Evolutionary conservation across 2,797 vertebrate species (phyloP).

Genomic region (Microctenopoma lineatum): DNA sequence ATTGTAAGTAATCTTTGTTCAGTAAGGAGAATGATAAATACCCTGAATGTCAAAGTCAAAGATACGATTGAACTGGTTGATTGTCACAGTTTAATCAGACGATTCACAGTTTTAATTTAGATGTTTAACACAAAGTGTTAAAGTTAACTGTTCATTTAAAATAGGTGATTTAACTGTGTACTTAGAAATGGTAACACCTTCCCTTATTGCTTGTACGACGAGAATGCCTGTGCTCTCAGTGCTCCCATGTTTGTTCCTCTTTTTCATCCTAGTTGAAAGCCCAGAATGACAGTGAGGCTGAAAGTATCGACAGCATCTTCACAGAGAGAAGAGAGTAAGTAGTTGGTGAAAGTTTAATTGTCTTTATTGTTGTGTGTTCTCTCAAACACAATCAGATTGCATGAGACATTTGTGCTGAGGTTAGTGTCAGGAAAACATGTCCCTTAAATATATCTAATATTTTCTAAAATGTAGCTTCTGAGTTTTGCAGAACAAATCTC

Average conservation of each 20-base stretch:
- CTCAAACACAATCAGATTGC: neutral
- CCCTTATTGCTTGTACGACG: neutral
- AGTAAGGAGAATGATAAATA: accelerated
- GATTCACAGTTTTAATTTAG: too few relatives aligned
- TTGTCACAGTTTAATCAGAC: too few relatives aligned
- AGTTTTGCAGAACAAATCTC: too few relatives aligned
- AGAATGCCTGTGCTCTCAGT: neutral
- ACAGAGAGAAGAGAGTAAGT: slow-evolving; percentile 94
- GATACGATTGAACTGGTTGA: neutral
- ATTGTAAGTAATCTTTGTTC: slow-evolving; percentile 79
- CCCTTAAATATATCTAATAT: neutral
- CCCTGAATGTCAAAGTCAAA: neutral
- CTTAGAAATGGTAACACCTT: too few relatives aligned
- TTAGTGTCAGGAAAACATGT: neutral
- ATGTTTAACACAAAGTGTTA: too few relatives aligned
- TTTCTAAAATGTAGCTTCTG: too few relatives aligned
- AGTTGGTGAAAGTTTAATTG: neutral
- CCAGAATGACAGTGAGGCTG: slow-evolving; percentile 91
- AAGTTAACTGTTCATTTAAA: too few relatives aligned
- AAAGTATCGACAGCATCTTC: slow-evolving; percentile 93
- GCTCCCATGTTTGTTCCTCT: neutral
- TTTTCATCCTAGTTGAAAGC: slow-evolving; percentile 86
- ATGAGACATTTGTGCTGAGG: neutral
- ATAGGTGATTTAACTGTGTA: too few relatives aligned
- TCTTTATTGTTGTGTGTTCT: neutral